Evolutionary conservation across 2,888 invertebrate genomes (phyloP).

Genomic region (Drosophila picticornis): DNA sequence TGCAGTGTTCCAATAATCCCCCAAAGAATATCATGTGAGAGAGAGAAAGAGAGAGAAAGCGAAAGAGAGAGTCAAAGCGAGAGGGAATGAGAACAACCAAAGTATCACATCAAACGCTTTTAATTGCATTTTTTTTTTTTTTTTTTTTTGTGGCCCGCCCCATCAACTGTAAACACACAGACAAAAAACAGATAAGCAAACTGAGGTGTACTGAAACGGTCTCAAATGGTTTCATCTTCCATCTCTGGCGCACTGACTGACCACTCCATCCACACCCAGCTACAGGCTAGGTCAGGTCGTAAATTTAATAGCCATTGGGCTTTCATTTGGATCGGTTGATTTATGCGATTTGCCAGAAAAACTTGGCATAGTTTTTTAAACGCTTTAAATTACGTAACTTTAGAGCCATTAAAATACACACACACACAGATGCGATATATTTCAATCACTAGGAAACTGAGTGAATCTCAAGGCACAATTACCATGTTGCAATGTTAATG

Average conservation of each 20-base stretch:
- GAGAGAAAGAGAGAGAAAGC: slow-evolving; percentile 6
- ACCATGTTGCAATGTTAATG: neutral
- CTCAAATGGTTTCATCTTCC: slow-evolving; percentile 41
- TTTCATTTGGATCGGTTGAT: slow-evolving; percentile 46
- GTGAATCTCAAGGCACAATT: neutral
- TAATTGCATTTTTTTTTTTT: slow-evolving; percentile 67
- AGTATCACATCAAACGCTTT: slow-evolving; percentile 76
- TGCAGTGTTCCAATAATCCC: slow-evolving; percentile 22
- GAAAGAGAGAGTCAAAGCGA: slow-evolving; percentile 8
- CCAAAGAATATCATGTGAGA: slow-evolving; percentile 23
- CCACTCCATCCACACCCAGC: neutral
- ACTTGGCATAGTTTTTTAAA: slow-evolving; percentile 44
- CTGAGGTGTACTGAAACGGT: slow-evolving; percentile 43
- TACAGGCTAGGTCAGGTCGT: slow-evolving; percentile 49
- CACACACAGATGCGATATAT: neutral
- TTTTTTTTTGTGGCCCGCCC: slow-evolving; percentile 31
- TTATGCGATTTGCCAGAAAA: slow-evolving; percentile 44
- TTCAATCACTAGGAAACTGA: neutral
- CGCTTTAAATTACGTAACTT: slow-evolving; percentile 30
- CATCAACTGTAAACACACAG: slow-evolving; percentile 45
- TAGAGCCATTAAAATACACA: neutral
- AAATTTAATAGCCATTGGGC: slow-evolving; percentile 72
- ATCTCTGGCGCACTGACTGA: neutral
- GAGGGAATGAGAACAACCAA: slow-evolving; percentile 31
- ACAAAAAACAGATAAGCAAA: slow-evolving; percentile 44